A percentile compares a stretch with the other conserved stretches of the same genome.
phyloP scores from a whole-genome alignment of 1,140 invertebrate genomes.

The Aphaenogaster ashmeadi region DNA sequence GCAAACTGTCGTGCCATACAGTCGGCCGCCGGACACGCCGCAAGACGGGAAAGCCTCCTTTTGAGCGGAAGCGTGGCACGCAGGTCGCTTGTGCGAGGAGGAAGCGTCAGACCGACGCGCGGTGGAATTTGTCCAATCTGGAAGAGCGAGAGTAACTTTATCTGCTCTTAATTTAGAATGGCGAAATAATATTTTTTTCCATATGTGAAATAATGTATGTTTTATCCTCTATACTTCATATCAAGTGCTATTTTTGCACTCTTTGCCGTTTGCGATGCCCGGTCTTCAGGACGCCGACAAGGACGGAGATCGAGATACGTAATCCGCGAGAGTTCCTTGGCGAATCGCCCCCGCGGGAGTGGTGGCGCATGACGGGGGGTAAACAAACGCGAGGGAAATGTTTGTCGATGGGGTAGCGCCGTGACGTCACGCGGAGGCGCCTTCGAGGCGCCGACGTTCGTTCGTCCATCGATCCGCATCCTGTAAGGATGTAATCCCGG shows the following conservation, averaged over 20 bases:
- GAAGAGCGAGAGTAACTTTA: not conserved
- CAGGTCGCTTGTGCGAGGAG: not conserved
- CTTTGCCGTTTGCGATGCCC: not conserved
- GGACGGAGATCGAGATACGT: not conserved
- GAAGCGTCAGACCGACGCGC: constrained; percentile 17
- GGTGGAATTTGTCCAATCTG: not conserved
- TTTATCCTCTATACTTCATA: not conserved
- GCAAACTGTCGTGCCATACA: constrained; percentile 32
- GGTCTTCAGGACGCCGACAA: not conserved
- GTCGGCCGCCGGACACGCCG: not conserved
- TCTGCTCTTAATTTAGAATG: not conserved
- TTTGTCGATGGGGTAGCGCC: constrained; percentile 44
- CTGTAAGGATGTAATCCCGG: constrained; percentile 70
- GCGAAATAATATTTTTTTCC: not conserved
- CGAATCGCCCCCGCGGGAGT: not conserved
- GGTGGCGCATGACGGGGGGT: constrained; percentile 36
- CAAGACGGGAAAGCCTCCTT: constrained; percentile 14
- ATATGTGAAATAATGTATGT: not conserved
- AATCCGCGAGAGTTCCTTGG: not conserved
- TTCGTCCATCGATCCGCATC: constrained; percentile 70
- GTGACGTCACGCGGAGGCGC: constrained; percentile 51
- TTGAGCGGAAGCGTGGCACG: constrained; percentile 24
- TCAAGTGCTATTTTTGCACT: not conserved
- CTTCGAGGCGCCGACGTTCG: constrained; percentile 69
- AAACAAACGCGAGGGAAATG: constrained; percentile 73